Evolutionary conservation across 2,797 vertebrate genomes (phyloP), one percentile per base, ranked within the genome.

Genomic region (Anguilla megastoma): DNA sequence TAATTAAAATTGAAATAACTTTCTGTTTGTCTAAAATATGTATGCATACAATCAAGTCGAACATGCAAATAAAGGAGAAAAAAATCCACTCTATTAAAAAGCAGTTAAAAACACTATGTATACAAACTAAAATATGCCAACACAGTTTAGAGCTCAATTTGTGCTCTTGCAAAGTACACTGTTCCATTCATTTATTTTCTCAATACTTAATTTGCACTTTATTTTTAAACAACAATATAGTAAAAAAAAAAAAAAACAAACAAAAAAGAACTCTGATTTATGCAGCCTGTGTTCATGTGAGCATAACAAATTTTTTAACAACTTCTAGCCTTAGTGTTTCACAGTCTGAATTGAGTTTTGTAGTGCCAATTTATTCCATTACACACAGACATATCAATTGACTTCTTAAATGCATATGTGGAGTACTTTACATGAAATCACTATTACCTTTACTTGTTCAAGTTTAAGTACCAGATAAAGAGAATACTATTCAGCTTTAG

Each of bases 31-130:
- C 97, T 98, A 98, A 99, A 99, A 99, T 99, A 97, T 97, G 97
- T 98, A 98, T 98, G 98, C 98, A 98, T 98, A 99, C 97, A 98
- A 98, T 99, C 97, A 97, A 97, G 96, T 96, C 96, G 98, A 97
- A 98, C 98, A 99, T 98, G 98, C 98, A 98, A 97, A 95, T 94
- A 93, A 95, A 95, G 92, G 92, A 94, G 88, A 95, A 94, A 89
- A 95, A 89, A 89, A 66, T 54, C 58, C 97, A 98, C 97, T 96
- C 94, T 97, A 98, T 97, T 95, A 98, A 98, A 98, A 99, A 99
- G 96, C 88, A 93, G 93, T 98, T 97, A 97, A 97, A 97, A 98
- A 97, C 97, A 98, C 97, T 97, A 98, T 98, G 97, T 98, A 97
- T 98, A 98, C 95, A 98, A 98, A 98, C 97, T 98, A 97, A 97